These are phyloP conservation scores for Pemphredon lugubris DNA, from an alignment of 2,888 invertebrate genomes.

Conservation along the genomic window DNA sequence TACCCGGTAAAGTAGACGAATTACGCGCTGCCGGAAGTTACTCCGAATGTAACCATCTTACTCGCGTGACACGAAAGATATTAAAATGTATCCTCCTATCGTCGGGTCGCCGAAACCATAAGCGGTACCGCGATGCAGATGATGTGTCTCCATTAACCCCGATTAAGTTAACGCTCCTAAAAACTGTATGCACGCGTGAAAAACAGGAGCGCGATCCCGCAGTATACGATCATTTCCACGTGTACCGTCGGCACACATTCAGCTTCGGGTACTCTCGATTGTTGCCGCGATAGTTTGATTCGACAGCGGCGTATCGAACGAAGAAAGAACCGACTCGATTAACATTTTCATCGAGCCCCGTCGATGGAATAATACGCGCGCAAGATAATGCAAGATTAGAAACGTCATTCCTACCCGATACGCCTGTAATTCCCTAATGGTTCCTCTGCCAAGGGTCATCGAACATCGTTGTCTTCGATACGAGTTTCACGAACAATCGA, in stretches of 20 bases:
- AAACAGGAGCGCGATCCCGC: constrained; percentile 10
- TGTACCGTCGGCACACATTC: too few relatives aligned
- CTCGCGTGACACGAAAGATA: background rate
- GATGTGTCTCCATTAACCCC: constrained; percentile 46
- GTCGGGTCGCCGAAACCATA: background rate
- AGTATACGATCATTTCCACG: constrained; percentile 44
- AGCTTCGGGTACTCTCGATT: constrained; percentile 67
- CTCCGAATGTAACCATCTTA: background rate
- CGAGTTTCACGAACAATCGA: too few relatives aligned
- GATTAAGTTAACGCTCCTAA: constrained; percentile 52
- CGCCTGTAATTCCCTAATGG: background rate
- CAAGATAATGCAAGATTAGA: constrained; percentile 8
- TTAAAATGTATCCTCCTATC: background rate
- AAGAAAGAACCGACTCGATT: constrained; percentile 26
- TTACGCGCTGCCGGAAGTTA: too few relatives aligned
- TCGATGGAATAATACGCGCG: constrained; percentile 4
- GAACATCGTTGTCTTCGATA: too few relatives aligned
- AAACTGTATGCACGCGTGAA: constrained; percentile 25
- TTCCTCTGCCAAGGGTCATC: too few relatives aligned
- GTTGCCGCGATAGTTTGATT: constrained; percentile 66
- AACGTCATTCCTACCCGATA: background rate
- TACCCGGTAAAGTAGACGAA: too few relatives aligned
- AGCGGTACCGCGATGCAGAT: constrained; percentile 29
- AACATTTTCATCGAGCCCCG: background rate
- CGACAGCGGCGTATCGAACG: constrained; percentile 38